These are phyloP conservation scores for Antheraea assamensis DNA, from an alignment of 2,888 invertebrate species.

Conservation along the genomic window DNA sequence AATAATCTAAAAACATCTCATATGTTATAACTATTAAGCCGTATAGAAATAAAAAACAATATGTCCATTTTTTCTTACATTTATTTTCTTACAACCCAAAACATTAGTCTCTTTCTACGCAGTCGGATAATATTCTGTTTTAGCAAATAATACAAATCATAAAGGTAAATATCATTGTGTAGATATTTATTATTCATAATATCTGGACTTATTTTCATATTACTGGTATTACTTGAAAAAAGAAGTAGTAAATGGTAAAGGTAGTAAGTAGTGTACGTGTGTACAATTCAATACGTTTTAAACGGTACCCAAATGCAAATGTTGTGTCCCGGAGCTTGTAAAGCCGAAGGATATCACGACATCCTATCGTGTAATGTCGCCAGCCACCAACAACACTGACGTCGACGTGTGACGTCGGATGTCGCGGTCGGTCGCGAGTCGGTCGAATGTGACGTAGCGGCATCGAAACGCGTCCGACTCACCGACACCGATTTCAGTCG, in stretches of 20 bases:
- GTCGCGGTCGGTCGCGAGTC: conserved; percentile 40
- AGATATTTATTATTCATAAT: neutral
- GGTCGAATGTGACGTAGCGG: neutral
- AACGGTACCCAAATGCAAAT: conserved; percentile 66
- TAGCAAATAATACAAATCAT: too few species aligned
- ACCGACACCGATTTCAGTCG: conserved; percentile 65
- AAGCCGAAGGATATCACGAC: conserved; percentile 60
- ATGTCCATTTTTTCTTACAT: too few species aligned
- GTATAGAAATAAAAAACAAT: too few species aligned
- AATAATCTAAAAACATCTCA: too few species aligned
- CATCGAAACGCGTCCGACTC: neutral
- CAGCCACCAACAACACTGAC: conserved; percentile 44
- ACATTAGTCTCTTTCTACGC: too few species aligned
- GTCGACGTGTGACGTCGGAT: conserved; percentile 31
- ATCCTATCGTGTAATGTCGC: conserved; percentile 48
- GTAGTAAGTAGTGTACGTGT: conserved; percentile 13
- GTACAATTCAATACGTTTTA: conserved; percentile 50
- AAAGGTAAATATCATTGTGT: too few species aligned
- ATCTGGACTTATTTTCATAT: neutral
- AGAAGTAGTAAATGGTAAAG: too few species aligned
- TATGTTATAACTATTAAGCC: too few species aligned
- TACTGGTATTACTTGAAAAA: conserved; percentile 1
- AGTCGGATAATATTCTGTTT: too few species aligned
- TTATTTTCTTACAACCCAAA: too few species aligned
- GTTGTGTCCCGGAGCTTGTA: conserved; percentile 58